phyloP scores from a whole-genome alignment of 2,888 invertebrate genomes.

The Drosophila cognata region DNA sequence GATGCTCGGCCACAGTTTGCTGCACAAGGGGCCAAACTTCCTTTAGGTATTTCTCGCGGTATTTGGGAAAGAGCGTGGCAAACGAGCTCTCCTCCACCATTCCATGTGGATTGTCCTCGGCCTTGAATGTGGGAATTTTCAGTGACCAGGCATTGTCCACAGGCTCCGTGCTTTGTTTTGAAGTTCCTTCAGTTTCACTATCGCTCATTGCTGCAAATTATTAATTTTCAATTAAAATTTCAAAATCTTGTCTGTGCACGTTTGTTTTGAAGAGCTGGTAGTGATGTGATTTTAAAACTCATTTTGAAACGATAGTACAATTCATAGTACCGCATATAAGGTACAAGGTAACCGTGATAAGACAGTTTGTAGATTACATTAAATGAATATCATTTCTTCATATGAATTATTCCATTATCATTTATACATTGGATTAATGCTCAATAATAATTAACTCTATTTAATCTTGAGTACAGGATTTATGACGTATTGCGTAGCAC shows the following conservation, averaged over 20 bases:
- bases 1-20: constrained; percentile 92
- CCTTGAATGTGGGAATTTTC: constrained; percentile 94
- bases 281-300: constrained; percentile 9
- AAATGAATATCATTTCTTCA: not conserved
- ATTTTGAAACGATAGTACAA: not conserved
- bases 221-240: constrained; percentile 3
- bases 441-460: not conserved
- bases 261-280: constrained; percentile 59
- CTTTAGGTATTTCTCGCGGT: constrained; percentile 96
- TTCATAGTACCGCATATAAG: not conserved
- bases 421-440: not conserved
- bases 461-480: not conserved
- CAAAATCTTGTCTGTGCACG: constrained; percentile 47
- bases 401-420: not conserved
- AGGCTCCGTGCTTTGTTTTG: constrained; percentile 85
- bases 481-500: not conserved
- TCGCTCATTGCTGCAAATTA: constrained; percentile 73
- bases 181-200: constrained; percentile 64
- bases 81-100: constrained; percentile 97
- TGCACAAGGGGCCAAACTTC: constrained; percentile 98
- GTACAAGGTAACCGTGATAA: not conserved
- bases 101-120: constrained; percentile 93
- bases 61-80: constrained; percentile 98
- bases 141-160: constrained; percentile 94
- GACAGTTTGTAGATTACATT: not conserved